phyloP scores from a whole-genome alignment of 2,113 vertebrate genomes.

The Paradisaea rubra region DNA sequence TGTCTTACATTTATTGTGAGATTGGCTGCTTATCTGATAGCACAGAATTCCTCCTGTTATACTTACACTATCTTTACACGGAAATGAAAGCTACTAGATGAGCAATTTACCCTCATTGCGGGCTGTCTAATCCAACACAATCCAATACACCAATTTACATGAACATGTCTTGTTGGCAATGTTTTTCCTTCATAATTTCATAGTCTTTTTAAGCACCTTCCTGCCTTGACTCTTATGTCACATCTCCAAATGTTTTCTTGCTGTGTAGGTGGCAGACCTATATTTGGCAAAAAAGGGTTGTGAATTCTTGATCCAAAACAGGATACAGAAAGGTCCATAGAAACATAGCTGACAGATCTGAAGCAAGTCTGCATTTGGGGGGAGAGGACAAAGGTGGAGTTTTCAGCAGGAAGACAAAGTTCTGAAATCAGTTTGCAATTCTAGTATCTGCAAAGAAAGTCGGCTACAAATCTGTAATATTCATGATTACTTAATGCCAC shows the following conservation, averaged over 20 bases:
- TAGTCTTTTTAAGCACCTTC: neutral
- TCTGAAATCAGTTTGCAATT: neutral
- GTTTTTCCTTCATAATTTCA: neutral
- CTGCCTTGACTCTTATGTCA: neutral
- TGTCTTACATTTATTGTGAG: neutral
- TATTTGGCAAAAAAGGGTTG: slow-evolving; percentile 8
- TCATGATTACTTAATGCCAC: neutral
- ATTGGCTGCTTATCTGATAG: neutral
- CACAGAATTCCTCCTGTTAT: neutral
- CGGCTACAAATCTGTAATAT: neutral
- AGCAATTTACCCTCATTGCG: neutral
- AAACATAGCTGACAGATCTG: neutral
- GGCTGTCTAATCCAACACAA: neutral
- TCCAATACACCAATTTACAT: neutral
- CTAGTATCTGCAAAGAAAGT: neutral
- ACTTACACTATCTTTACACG: neutral
- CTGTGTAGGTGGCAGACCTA: slow-evolving; percentile 16
- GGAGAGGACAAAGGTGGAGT: neutral
- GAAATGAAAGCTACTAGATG: neutral
- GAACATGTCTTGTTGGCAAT: neutral
- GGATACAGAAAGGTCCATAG: neutral
- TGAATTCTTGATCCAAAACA: slow-evolving; percentile 24
- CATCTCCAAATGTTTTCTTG: neutral
- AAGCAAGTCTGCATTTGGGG: neutral
- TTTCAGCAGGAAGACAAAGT: neutral